phyloP scores from a whole-genome alignment of 1,140 invertebrate species.

The Potamilus streckersoni region DNA sequence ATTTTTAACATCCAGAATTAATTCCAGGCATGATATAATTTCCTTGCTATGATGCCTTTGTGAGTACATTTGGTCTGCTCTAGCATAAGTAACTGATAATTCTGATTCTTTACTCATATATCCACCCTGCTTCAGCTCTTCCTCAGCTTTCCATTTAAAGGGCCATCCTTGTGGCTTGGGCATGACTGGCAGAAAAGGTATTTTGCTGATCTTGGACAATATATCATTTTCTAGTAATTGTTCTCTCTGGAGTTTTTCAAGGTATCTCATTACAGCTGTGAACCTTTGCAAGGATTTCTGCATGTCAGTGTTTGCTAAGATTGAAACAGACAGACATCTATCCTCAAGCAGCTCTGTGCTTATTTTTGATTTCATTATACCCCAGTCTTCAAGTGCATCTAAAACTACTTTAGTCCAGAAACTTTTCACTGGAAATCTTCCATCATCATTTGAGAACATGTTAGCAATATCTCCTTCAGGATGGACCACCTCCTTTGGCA shows the following conservation, averaged over 20 bases:
- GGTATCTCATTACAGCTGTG: slow-evolving; percentile 17
- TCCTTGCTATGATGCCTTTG: background rate
- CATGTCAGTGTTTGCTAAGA: too few relatives aligned
- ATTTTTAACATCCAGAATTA: background rate
- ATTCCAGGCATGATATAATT: background rate
- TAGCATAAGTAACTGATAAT: background rate
- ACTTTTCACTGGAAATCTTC: too few relatives aligned
- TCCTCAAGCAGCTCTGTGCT: too few relatives aligned
- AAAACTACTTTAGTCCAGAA: too few relatives aligned
- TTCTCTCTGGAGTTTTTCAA: slow-evolving; percentile 2
- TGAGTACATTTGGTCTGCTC: background rate
- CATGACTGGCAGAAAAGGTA: slow-evolving; percentile 5
- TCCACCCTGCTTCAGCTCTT: background rate
- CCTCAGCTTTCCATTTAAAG: slow-evolving; percentile 7
- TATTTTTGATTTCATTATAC: too few relatives aligned
- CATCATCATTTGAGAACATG: too few relatives aligned
- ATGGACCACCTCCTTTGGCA: too few relatives aligned
- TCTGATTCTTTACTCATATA: slow-evolving; percentile 2
- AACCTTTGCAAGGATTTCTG: too few relatives aligned
- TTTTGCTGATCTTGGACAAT: background rate
- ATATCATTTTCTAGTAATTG: background rate
- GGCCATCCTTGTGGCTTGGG: slow-evolving; percentile 8
- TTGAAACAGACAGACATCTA: too few relatives aligned
- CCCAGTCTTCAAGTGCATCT: too few relatives aligned
- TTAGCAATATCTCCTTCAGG: too few relatives aligned